Conservation (phyloP, 2,888 invertebrate species). For the Cheilosia urbana region DNA sequence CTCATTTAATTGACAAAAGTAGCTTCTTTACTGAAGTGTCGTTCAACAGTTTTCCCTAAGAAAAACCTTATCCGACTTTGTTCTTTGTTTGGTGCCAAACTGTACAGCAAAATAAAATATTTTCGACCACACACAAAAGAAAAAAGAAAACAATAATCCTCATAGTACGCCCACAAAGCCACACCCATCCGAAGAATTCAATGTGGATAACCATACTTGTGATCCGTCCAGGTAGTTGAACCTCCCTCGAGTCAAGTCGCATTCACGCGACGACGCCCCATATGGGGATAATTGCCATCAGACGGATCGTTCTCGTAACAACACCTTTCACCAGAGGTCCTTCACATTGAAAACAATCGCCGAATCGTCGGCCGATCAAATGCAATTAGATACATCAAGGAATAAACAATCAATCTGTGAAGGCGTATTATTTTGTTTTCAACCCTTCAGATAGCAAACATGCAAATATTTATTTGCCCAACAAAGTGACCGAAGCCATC, state of each 20-base stretch:
- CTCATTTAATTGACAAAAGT: too few relatives aligned
- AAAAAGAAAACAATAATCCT: not conserved
- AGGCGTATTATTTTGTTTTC: slow-evolving; percentile 53
- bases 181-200: slow-evolving; percentile 20
- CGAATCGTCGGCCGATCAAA: not conserved
- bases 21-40: too few relatives aligned
- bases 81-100: not conserved
- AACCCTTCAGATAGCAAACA: slow-evolving; percentile 24
- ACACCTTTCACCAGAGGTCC: slow-evolving; percentile 42
- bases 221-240: slow-evolving; percentile 35
- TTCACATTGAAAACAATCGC: slow-evolving; percentile 41
- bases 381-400: slow-evolving; percentile 43
- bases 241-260: slow-evolving; percentile 8
- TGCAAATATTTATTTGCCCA: slow-evolving; percentile 24
- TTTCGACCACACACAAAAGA: not conserved
- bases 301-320: slow-evolving; percentile 39
- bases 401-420: slow-evolving; percentile 50
- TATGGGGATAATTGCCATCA: slow-evolving; percentile 51
- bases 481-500: slow-evolving; percentile 23
- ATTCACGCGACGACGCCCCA: slow-evolving; percentile 9
- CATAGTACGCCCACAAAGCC: slow-evolving; percentile 22
- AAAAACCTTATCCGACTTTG: too few relatives aligned
- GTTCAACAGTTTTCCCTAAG: too few relatives aligned
- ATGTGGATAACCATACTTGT: slow-evolving; percentile 14
- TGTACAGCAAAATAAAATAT: not conserved